Evolutionary conservation across 2,113 vertebrate genomes (phyloP), one percentile per base, ranked within the genome.

Genomic region (Diphyllodes magnificus): DNA sequence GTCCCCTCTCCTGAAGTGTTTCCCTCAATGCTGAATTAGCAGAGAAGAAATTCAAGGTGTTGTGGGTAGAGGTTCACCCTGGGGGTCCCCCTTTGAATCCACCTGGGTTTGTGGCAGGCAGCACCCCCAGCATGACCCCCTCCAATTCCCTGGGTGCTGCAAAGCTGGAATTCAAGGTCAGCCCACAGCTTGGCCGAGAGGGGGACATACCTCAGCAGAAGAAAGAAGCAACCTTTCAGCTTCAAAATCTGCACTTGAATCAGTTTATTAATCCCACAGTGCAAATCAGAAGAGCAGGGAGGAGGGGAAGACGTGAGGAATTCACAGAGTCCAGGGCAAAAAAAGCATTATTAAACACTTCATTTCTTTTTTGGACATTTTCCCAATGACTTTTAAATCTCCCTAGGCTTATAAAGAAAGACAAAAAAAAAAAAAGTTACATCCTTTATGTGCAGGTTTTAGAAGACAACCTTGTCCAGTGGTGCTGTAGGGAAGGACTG

Each of bases 291-390:
- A 31, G 22, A 54, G 28, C 73, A 7, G 15, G 22, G n/a, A 91
- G 31, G 69, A 84, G 37, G 49, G n/a, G 23, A 92, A 94, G 80
- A 54, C 1, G 9, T 45, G 69, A 96, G 51, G 51, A 83, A 86
- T 37, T 93, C 78, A 27, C 69, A 61, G 59, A 86, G 37, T 20
- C n/a, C 53, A 56, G 64, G 80, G 79, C 33, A 76, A 76, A 95
- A 89, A 87, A 51, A 96, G 70, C 57, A 27, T 60, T 78, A 44
- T 93, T 92, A 94, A 96, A 95, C 87, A 88, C 49, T 78, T 86
- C 19, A 11, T 92, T 65, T 88, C 27, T 90, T 50, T 68, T 78
- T 39, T 85, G 56, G 73, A 42, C 27, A 30, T 63, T 79, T 91
- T 95, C 86, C 81, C 88, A 88, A 86, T 24, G 44, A 85, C 75